Conservation (phyloP, 2,888 invertebrate genomes). For the Crocallis elinguaria region DNA sequence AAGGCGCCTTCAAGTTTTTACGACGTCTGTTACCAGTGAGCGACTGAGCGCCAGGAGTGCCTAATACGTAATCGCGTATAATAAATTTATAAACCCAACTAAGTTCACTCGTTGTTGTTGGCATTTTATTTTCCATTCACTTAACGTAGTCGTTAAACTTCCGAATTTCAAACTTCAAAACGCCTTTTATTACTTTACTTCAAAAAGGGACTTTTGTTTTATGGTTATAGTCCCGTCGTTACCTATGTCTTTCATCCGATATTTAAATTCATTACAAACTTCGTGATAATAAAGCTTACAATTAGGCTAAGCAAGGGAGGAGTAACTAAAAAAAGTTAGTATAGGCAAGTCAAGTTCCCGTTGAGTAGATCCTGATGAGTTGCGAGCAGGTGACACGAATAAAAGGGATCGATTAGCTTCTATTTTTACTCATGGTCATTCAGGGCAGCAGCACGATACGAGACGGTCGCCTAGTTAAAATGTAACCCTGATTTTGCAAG, state of each 20-base stretch:
- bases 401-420: conserved; percentile 81
- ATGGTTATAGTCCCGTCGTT: conserved; percentile 23
- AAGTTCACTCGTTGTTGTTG: conserved; percentile 48
- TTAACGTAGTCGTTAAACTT: conserved; percentile 39
- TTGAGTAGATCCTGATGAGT: conserved; percentile 38
- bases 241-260: conserved; percentile 35
- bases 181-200: conserved; percentile 38
- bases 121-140: conserved; percentile 42
- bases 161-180: conserved; percentile 37
- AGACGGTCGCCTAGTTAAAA: conserved; percentile 33
- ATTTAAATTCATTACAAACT: conserved; percentile 19
- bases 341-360: conserved; percentile 38
- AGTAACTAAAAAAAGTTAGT: conserved; percentile 20
- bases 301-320: conserved; percentile 16
- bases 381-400: conserved; percentile 76
- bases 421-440: conserved; percentile 76
- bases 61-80: conserved; percentile 57
- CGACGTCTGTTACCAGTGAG: conserved; percentile 44
- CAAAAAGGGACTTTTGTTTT: conserved; percentile 32
- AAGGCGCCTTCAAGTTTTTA: conserved; percentile 56
- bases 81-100: conserved; percentile 53
- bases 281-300: conserved; percentile 16
- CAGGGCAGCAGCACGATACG: conserved; percentile 51
- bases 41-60: conserved; percentile 52
- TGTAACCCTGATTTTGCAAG: conserved; percentile 28